Conservation (phyloP, 2,113 vertebrate species). For the Rhinoderma darwinii region DNA sequence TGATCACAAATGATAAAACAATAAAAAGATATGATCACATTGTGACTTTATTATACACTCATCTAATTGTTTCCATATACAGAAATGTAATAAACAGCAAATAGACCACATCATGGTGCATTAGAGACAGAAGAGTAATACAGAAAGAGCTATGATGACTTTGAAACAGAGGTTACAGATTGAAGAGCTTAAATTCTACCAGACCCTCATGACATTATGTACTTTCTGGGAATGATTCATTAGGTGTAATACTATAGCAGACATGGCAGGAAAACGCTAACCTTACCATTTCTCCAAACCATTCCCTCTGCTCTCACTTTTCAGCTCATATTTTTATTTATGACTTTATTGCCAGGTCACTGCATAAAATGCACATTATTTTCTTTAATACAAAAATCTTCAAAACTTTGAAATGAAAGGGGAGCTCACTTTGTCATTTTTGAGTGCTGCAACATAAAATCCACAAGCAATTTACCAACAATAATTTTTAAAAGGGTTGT, state of each 20-base stretch:
- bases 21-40: too few species aligned
- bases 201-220: slow-evolving; percentile 22
- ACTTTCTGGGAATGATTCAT: slow-evolving; percentile 32
- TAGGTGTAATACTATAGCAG: slow-evolving; percentile 31
- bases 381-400: background rate
- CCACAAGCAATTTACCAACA: too few species aligned
- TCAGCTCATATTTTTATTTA: background rate
- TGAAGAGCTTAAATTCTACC: slow-evolving; percentile 1
- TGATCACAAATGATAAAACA: background rate
- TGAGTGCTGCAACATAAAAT: too few species aligned
- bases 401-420: background rate
- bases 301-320: background rate
- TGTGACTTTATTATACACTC: background rate
- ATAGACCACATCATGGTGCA: background rate
- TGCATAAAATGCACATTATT: background rate
- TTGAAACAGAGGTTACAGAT: slow-evolving; percentile 11
- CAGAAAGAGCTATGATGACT: slow-evolving; percentile 9
- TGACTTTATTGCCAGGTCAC: slow-evolving; percentile 7
- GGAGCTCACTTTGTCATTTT: too few species aligned
- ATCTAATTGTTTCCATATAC: background rate
- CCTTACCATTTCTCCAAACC: background rate
- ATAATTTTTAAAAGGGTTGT: too few species aligned
- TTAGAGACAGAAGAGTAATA: background rate
- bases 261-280: slow-evolving; percentile 14
- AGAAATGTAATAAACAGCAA: background rate